Base-by-base conservation (phyloP, 2,888 invertebrate genomes). In the Eubasilissa splendida region DNA sequence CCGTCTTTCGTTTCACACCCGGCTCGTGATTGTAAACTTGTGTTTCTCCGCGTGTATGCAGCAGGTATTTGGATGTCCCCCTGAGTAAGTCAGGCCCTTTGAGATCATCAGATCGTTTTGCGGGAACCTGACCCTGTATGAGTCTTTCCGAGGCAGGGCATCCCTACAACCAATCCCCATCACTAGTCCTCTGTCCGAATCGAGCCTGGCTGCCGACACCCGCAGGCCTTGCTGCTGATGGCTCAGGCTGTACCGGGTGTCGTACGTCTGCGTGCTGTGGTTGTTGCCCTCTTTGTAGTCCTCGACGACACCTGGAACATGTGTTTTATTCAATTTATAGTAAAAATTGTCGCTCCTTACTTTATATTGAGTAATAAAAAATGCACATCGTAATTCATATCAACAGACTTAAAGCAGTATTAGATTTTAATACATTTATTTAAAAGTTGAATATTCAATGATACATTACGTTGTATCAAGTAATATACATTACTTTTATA, bases 281-380 rank as follows among this genome's bases (percentile, higher is more conserved):
- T 83, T 83, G 84, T 84, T 90, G 89, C 87, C 89, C 85, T 87
- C 89, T 88, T 86, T 89, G 87, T 85, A 89, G 86, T 88, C 90
- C 89, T 88, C 90, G 14, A 81, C 84, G 86, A 87, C 88, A 88
- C 89, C 90, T 90, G 89, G 87, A 86, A 79, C 52, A 50, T 14
- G 52, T 8, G 11, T 12, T 5, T 63, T 4, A 22, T 14, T 5
- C 42, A 42, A 42, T 42, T 42, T 42, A 42, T 42, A 42, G 42
- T 42, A 5, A 42, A 42, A 42, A 2, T 42, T 7, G 42, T 42
- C 7, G 7, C 42, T 5, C 42, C 4, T 42, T 7, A 42, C 1
- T 7, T 42, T 42, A 42, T 42, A 22, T 22, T 22, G 22, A 22
- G 22, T 22, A 1, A 22, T 22, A 22, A 22, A 22, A 22, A 22